Base-by-base conservation (phyloP, 2,797 vertebrate species). In the Danio tinwini region DNA sequence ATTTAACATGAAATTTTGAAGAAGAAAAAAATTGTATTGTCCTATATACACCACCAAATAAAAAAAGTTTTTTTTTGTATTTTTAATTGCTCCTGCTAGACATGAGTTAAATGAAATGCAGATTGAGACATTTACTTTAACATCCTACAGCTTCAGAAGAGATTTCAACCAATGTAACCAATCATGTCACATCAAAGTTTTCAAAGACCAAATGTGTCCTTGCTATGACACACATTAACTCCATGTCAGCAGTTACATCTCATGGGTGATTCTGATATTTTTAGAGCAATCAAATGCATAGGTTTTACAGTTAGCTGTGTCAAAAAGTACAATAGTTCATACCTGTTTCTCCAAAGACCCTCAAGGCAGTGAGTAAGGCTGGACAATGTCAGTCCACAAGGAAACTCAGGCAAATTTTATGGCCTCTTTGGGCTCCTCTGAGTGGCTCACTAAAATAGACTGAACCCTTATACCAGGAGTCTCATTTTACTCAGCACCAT, bases 381-480 rank as follows among this genome's bases (percentile, higher is more conserved):
- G 63, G 80, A 85, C 86, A 87, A 85, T 80, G 82, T 83, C 82
- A 83, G 86, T 81, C 81, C 77, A 76, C 67, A 83, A 81, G 76
- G 85, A 87, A 86, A 83, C 82, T 82, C 81, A 85, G 84, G 80
- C 82, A 86, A 85, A 76, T 88, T 84, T 88, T 88, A 87, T 87
- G 81, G 65, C 64, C 85, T 82, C 84, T 82, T 16, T 81, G 85
- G 84, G 71, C 88, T 89, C 82, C 86, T 88, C 82, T 91, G 91
- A 94, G 87, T 92, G 90, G 90, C 76, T 87, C 87, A 88, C 91
- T 88, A 90, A 93, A 94, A 93, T 93, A 92, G 90, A 84, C 78
- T 45, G 58, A 71, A 84, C 74, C 82, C 75, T 56, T 74, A 56
- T 76, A 80, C 85, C 69, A 80, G 88, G 85, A 85, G 87, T 85